Percentiles rank a stretch among this genome's conserved stretches.
phyloP scores from a whole-genome alignment of 2,797 vertebrate species.

The Podarcis lilfordi region DNA sequence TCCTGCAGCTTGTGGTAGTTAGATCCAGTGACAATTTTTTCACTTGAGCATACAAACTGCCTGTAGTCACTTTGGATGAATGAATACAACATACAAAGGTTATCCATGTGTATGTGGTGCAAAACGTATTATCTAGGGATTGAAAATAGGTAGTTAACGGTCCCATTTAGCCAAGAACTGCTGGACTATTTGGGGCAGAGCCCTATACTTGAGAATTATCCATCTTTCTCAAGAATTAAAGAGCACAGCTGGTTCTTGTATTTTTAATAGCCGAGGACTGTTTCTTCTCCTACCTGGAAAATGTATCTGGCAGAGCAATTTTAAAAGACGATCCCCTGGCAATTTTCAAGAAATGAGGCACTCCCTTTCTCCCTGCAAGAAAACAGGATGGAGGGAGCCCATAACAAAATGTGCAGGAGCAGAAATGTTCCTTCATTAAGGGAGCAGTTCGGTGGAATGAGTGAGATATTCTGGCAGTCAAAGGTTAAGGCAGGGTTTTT shows the following conservation, averaged over 20 bases:
- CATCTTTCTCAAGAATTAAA: neutral
- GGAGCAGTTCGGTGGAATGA: constrained; percentile 29
- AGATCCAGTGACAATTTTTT: neutral
- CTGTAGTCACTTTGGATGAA: neutral
- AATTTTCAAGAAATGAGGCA: constrained; percentile 45
- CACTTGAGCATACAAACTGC: neutral
- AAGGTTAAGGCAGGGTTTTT: neutral
- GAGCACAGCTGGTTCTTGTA: neutral
- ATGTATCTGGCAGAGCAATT: neutral
- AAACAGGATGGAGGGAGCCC: neutral
- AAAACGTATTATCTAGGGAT: neutral
- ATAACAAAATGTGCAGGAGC: neutral
- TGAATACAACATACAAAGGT: neutral
- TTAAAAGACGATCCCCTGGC: constrained; percentile 39
- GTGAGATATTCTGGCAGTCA: neutral
- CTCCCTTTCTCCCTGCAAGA: neutral
- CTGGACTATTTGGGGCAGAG: constrained; percentile 9
- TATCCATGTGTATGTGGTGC: neutral
- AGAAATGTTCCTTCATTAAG: constrained; percentile 20
- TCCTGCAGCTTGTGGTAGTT: too few relatives aligned
- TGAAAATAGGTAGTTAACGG: constrained; percentile 39
- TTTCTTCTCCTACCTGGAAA: neutral
- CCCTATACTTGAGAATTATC: neutral
- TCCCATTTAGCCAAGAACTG: constrained; percentile 27
- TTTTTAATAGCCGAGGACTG: neutral